A percentile compares a stretch with the other conserved stretches of the same genome.
Conservation (phyloP, 2,113 vertebrate species). For the Microtus montanus region DNA sequence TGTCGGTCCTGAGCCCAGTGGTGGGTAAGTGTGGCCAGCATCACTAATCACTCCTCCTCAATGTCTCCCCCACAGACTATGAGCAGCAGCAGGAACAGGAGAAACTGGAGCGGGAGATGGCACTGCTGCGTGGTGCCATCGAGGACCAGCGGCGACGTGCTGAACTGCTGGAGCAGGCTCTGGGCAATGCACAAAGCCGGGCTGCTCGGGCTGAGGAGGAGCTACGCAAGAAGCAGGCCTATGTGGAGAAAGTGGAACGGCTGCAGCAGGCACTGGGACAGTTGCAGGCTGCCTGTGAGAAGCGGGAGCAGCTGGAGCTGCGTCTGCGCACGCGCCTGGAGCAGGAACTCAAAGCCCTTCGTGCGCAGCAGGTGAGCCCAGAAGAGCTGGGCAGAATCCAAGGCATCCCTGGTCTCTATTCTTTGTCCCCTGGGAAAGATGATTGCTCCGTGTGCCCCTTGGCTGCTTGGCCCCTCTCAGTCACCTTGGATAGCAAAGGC, state of each 20-base stretch:
- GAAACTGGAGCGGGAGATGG: conserved; percentile 90
- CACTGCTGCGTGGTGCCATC: conserved; percentile 87
- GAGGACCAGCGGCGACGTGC: conserved; percentile 94
- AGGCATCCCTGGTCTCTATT: neutral
- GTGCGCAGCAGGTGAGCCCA: conserved; percentile 92
- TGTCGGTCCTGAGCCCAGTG: neutral
- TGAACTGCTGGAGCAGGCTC: conserved; percentile 93
- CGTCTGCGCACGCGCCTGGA: conserved; percentile 94
- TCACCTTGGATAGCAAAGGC: neutral
- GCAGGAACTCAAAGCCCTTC: conserved; percentile 95
- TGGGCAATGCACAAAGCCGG: conserved; percentile 90
- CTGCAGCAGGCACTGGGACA: conserved; percentile 96
- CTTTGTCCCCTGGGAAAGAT: neutral
- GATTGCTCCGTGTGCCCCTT: neutral
- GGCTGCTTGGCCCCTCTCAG: neutral
- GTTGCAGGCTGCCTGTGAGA: conserved; percentile 96
- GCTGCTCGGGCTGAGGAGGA: conserved; percentile 93
- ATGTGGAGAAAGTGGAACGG: conserved; percentile 96
- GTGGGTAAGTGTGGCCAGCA: fast-evolving
- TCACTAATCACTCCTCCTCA: neutral
- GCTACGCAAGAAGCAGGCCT: conserved; percentile 93
- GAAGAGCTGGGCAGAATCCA: neutral
- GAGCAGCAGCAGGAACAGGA: conserved; percentile 94
- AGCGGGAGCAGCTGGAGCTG: conserved; percentile 94
- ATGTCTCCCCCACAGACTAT: conserved; percentile 84